phyloP scores from a whole-genome alignment of 2,888 invertebrate species.

The Phortica okadai region DNA sequence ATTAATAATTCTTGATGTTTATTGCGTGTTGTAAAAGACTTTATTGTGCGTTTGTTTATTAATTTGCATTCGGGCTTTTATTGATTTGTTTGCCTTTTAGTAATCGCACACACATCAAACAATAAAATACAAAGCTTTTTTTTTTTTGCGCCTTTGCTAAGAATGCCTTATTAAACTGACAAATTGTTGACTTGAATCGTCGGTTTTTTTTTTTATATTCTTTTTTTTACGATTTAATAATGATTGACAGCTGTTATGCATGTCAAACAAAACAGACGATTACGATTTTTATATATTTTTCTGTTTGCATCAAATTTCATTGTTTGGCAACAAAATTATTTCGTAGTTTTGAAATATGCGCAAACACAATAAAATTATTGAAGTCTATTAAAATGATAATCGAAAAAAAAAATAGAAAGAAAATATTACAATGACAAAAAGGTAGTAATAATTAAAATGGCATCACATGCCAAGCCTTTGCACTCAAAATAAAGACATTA shows the following conservation, averaged over 20 bases:
- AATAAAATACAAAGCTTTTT: constrained; percentile 4
- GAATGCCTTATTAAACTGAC: constrained; percentile 13
- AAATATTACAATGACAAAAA: no score
- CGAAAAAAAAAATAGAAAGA: no score
- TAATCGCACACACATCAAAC: not conserved
- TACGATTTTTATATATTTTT: not conserved
- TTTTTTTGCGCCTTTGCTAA: not conserved
- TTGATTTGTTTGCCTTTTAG: not conserved
- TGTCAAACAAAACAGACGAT: not conserved
- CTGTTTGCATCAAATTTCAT: constrained; percentile 5
- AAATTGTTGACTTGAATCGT: not conserved
- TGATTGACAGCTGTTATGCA: constrained; percentile 26
- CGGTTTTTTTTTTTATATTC: no score
- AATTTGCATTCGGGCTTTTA: not conserved
- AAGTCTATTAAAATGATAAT: no score
- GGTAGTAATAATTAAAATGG: no score
- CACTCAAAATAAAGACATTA: no score
- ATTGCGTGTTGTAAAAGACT: constrained; percentile 7
- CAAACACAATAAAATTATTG: no score
- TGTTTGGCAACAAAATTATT: not conserved
- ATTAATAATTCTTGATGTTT: constrained; percentile 21
- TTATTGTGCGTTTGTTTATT: constrained; percentile 7
- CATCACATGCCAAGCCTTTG: no score
- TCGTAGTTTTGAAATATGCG: not conserved
- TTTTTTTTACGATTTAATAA: not conserved